phyloP scores from a whole-genome alignment of 2,113 vertebrate genomes.

The Clarias batrachus region DNA sequence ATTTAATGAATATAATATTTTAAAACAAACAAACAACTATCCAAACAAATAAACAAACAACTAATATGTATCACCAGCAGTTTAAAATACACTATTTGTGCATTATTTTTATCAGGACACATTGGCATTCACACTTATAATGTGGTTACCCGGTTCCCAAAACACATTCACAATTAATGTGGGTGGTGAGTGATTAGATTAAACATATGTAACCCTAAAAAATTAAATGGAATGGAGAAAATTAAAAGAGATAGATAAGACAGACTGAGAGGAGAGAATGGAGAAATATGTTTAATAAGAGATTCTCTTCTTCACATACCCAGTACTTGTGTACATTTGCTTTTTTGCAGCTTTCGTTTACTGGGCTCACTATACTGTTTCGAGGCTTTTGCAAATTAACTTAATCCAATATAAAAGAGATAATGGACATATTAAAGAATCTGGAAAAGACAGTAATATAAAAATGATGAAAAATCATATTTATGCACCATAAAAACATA shows the following conservation, averaged over 20 bases:
- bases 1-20: neutral
- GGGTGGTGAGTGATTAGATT: neutral
- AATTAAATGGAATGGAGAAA: neutral
- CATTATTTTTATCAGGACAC: neutral
- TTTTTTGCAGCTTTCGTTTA: slow-evolving; percentile 13
- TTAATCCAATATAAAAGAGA: slow-evolving; percentile 22
- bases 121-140: neutral
- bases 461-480: slow-evolving; percentile 12
- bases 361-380: neutral
- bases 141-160: neutral
- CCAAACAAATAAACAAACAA: too few species aligned
- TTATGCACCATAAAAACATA: neutral
- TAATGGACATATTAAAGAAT: slow-evolving; percentile 10
- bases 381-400: neutral
- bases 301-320: neutral
- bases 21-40: neutral
- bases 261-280: neutral
- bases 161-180: neutral
- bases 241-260: neutral
- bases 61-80: neutral
- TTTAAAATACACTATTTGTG: neutral
- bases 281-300: slow-evolving; percentile 9
- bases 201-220: neutral
- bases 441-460: slow-evolving; percentile 6
- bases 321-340: slow-evolving; percentile 17